Conservation (phyloP, 2,113 vertebrate species). For the Acanthisitta chloris region DNA sequence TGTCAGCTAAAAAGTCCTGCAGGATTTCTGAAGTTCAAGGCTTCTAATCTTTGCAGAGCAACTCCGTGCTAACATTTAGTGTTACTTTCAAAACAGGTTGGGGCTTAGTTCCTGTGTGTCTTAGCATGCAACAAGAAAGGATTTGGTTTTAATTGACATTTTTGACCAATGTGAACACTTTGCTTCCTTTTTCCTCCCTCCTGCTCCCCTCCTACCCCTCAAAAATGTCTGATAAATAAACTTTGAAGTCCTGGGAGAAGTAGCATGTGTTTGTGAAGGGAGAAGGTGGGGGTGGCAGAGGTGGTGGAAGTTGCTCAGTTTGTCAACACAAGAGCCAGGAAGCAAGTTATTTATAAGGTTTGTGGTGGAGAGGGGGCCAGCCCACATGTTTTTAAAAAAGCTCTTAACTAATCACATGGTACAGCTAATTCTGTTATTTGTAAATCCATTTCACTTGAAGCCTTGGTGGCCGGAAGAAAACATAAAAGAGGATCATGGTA, state of each 20-base stretch:
- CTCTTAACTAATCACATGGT: not conserved
- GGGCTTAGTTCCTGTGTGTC: not conserved
- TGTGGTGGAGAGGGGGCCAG: constrained; percentile 26
- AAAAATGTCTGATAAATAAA: not conserved
- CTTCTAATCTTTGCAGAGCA: not conserved
- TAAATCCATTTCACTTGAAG: not conserved
- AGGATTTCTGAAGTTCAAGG: not conserved
- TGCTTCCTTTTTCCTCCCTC: not conserved
- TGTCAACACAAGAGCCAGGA: constrained; percentile 55
- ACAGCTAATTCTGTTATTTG: constrained; percentile 2
- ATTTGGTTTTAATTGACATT: not conserved
- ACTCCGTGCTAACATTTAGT: not conserved
- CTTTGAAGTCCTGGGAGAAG: not conserved
- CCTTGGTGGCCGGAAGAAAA: not conserved
- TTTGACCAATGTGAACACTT: not conserved
- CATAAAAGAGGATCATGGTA: not conserved
- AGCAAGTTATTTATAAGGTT: constrained; percentile 22
- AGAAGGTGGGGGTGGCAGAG: constrained; percentile 29
- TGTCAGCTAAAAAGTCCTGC: not conserved
- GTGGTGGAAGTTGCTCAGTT: constrained; percentile 52
- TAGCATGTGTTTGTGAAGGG: not conserved
- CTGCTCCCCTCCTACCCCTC: too few relatives aligned
- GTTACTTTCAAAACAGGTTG: not conserved
- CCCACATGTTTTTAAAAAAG: constrained; percentile 25
- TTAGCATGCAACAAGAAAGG: not conserved